Evolutionary conservation across 2,113 vertebrate species (phyloP).

Genomic region (Ornithorhynchus anatinus): DNA sequence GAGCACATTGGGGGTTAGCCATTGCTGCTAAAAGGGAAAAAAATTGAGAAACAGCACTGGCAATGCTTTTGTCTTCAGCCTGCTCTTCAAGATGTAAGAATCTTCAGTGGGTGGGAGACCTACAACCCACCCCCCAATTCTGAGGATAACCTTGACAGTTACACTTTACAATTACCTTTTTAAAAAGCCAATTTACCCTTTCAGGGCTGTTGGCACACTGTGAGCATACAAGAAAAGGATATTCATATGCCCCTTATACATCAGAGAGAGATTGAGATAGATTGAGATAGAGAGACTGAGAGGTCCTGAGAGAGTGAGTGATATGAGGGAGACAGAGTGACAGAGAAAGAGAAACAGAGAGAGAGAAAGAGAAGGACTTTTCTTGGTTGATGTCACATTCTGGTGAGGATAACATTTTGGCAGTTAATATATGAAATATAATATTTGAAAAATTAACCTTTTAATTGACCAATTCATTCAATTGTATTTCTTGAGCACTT

Average conservation of each 20-base stretch:
- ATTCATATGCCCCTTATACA: constrained; percentile 61
- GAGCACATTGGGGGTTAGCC: constrained; percentile 62
- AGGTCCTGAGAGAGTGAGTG: too few relatives aligned
- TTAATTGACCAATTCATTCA: too few relatives aligned
- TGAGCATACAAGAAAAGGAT: constrained; percentile 62
- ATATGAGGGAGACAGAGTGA: background rate
- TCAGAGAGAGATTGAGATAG: background rate
- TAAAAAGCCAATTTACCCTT: constrained; percentile 78
- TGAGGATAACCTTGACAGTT: constrained; percentile 65
- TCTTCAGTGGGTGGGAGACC: constrained; percentile 75
- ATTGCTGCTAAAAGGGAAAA: constrained; percentile 67
- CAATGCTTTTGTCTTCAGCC: constrained; percentile 68
- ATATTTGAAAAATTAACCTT: background rate
- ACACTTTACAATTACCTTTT: constrained; percentile 74
- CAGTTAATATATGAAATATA: constrained; percentile 9
- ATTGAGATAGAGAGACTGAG: rapidly evolving
- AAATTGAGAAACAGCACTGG: constrained; percentile 72
- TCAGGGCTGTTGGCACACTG: constrained; percentile 65
- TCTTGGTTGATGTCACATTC: constrained; percentile 23
- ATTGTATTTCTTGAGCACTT: too few relatives aligned
- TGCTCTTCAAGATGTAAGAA: constrained; percentile 74
- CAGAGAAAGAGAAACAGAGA: background rate
- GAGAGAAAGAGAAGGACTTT: background rate
- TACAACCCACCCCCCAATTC: constrained; percentile 66
- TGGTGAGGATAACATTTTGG: background rate